Conservation (phyloP, 1,140 invertebrate species). For the Rhynchophorus ferrugineus region DNA sequence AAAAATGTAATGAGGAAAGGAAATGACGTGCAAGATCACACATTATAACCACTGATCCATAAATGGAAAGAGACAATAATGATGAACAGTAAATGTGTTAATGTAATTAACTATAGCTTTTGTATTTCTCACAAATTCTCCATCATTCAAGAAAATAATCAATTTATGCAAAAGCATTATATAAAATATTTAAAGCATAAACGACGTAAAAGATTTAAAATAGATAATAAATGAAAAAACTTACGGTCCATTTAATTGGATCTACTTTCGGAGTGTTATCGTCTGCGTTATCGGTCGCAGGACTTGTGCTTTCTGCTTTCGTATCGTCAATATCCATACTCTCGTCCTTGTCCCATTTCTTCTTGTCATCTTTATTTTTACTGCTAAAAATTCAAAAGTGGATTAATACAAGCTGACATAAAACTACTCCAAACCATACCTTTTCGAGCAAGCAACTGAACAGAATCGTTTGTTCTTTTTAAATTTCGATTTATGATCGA, state of each 20-base stretch:
- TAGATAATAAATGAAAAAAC: constrained; percentile 27
- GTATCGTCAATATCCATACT: constrained; percentile 47
- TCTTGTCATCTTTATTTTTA: constrained; percentile 35
- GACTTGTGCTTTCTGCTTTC: constrained; percentile 42
- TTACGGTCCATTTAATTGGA: constrained; percentile 69
- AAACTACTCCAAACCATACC: too few relatives aligned
- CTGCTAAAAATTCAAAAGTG: constrained; percentile 24
- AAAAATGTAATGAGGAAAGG: too few relatives aligned
- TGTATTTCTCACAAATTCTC: too few relatives aligned
- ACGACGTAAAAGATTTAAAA: constrained; percentile 3
- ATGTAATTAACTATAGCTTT: too few relatives aligned
- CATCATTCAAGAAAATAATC: too few relatives aligned
- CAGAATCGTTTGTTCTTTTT: constrained; percentile 74
- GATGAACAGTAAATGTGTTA: too few relatives aligned
- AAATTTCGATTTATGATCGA: constrained; percentile 62
- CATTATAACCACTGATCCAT: too few relatives aligned
- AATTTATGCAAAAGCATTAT: too few relatives aligned
- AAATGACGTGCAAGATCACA: too few relatives aligned
- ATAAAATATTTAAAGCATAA: neutral
- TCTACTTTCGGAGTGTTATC: constrained; percentile 51
- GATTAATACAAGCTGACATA: too few relatives aligned
- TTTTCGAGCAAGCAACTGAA: constrained; percentile 66
- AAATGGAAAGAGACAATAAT: too few relatives aligned
- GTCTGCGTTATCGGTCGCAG: constrained; percentile 41
- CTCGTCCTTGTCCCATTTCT: constrained; percentile 42